Conservation (phyloP, 1,140 invertebrate species). For the Diprion similis region DNA sequence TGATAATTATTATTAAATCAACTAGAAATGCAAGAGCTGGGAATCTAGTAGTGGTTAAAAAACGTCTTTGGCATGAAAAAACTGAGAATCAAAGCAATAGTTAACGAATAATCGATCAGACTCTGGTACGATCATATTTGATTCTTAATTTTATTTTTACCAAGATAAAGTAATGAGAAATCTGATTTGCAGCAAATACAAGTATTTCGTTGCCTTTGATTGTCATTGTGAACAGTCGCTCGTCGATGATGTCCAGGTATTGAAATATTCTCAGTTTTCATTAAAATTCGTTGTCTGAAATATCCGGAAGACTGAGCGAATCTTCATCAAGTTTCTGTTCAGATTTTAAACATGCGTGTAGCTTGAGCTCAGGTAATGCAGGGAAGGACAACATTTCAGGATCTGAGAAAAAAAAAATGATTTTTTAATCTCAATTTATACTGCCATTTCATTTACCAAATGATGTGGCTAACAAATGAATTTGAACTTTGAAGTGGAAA, state of each 20-base stretch:
- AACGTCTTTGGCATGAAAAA: not conserved
- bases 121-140: not conserved
- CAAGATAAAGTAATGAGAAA: not conserved
- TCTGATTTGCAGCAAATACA: not conserved
- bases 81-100: not conserved
- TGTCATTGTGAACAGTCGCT: not conserved
- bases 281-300: slow-evolving; percentile 18
- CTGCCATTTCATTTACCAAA: not conserved
- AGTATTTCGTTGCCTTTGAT: not conserved
- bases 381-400: not conserved
- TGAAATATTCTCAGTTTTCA: not conserved
- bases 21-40: not conserved
- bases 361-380: slow-evolving; percentile 16
- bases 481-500: not conserved
- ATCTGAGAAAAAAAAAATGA: slow-evolving; percentile 21
- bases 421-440: not conserved
- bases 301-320: slow-evolving; percentile 7
- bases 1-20: not conserved
- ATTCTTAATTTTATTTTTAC: not conserved
- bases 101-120: not conserved
- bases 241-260: not conserved
- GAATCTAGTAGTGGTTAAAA: not conserved
- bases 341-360: not conserved
- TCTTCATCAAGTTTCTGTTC: not conserved
- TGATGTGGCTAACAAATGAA: not conserved